phyloP scores from a whole-genome alignment of 2,888 invertebrate genomes.

The Mesorhabditis spiculigera region DNA sequence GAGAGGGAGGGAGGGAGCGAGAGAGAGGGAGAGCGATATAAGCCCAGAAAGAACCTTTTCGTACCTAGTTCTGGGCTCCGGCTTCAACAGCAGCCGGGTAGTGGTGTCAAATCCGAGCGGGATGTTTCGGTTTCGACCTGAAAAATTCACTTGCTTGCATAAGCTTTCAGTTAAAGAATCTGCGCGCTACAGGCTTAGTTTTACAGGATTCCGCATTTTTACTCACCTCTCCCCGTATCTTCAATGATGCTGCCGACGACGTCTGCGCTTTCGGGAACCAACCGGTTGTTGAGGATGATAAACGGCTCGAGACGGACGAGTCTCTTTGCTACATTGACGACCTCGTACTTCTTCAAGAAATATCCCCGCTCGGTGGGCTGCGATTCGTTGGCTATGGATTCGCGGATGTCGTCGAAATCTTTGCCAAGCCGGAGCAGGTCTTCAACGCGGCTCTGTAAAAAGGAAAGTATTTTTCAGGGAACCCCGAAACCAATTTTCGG shows the following conservation, averaged over 20 bases:
- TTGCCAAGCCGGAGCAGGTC: not conserved
- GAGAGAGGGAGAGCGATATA: too few species aligned
- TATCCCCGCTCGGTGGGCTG: not conserved
- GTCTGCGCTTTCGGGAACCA: not conserved
- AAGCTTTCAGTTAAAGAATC: not conserved
- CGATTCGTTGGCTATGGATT: not conserved
- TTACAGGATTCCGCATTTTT: not conserved
- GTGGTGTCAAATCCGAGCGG: not conserved
- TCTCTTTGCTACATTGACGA: constrained; percentile 1
- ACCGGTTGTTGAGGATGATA: not conserved
- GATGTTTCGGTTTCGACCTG: not conserved
- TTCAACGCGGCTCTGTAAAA: not conserved
- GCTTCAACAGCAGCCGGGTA: not conserved
- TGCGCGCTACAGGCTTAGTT: not conserved
- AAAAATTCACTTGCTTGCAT: not conserved
- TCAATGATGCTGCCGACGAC: not conserved
- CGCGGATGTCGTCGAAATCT: not conserved
- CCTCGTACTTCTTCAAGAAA: not conserved
- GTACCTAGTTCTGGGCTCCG: not conserved
- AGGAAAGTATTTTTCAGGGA: too few species aligned
- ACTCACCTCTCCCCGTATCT: not conserved
- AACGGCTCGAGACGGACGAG: not conserved
- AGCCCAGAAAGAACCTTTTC: too few species aligned
- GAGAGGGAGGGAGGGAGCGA: too few species aligned
- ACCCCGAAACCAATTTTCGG: too few species aligned